Base-by-base conservation (phyloP, 2,113 vertebrate species). In the Macrotis lagotis region DNA sequence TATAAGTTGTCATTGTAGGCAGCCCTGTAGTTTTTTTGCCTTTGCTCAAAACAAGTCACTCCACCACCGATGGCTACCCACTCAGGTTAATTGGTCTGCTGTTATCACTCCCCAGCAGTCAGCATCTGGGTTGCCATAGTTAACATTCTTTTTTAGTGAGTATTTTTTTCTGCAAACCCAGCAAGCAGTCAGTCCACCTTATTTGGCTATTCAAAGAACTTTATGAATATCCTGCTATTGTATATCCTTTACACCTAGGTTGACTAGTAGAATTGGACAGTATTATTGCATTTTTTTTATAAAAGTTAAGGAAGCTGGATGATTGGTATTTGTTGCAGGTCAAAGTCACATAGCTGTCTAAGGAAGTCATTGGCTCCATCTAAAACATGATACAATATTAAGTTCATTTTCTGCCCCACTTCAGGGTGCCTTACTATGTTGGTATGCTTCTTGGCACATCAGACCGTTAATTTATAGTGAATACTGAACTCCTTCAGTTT, bases 131-230 rank as follows among this genome's bases (percentile, higher is more conserved):
- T 16, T 50, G 51, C 89, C 28, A 53, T 28, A 53, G 48, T 91
- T 90, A 88, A 49, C 89, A 90, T 91, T 19, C 16, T 91, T 50
- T 74, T 55, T 44, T 53, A 11, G 25, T 44, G 59, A 66, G 91
- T 50, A 91, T 90, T 94, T 91, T 95, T 66, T 12, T 22, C 50
- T 53, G 93, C 92, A 59, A 92, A 14, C 47, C 52, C 91, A 53
- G 48, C 50, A 90, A 91, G 89, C 91, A 83, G 74, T 16, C n/a
- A 2, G 37, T 14, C 26, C 4, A 24, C 88, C 24, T 1, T 10
- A 11, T 26, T 53, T 91, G 49, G 89, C 89, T 52, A 11, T 83
- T 24, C 2, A 25, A 8, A 74, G 74, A 92, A 48, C 91, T 47
- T 53, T 59, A 52, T 88, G 83, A 88, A 49, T 47, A n/a, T 26